Base-by-base conservation (phyloP, 2,113 vertebrate species). In the Rattus rattus region DNA sequence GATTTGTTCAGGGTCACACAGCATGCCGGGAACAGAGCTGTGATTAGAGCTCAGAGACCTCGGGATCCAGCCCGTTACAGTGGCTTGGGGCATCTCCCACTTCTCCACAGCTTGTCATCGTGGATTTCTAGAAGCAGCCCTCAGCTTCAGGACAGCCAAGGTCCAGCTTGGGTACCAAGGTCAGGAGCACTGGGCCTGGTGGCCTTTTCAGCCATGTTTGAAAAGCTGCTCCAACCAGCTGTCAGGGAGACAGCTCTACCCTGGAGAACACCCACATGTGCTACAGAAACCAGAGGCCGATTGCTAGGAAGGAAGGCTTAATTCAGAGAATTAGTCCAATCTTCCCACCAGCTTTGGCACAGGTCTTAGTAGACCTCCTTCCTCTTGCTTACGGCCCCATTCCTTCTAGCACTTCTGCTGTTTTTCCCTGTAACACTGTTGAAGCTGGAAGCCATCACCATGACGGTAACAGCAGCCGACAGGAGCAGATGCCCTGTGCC, bases 1-100 rank as follows among this genome's bases (percentile, higher is more conserved):
- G 91, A 91, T 86, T 97, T 92, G 96, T 88, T 83, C 54, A 6
- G 90, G 97, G 95, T 96, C 94, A 97, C 96, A 73, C 96, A 83
- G 92, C 59, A 28, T 49, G 79, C 77, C 7, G 2, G n/a, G n/a
- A 91, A 65, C 76, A 89, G 72, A 76, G 73, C 87, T 49, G 17
- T 75, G 93, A 76, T 94, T 47, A 96, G 56, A 94, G 65, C 70
- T 7, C 19, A 2, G 59, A 91, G 70, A 77, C 95, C n/a, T 56
- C 0, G 0, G 94, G 94, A 72, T 59, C 16, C 59, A 69, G 49
- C 56, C 79, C 43, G 49, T 94, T 47, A 90, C 69, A 67, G 36
- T 19, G 16, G 22, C 69, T 43, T 47, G 4, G 28, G 86, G 56
- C 63, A 67, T 65, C 88, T 33, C 90, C 91, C n/a, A 36, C 39